Evolutionary conservation across 2,113 vertebrate genomes (phyloP).

Genomic region (Maccullochella peelii): DNA sequence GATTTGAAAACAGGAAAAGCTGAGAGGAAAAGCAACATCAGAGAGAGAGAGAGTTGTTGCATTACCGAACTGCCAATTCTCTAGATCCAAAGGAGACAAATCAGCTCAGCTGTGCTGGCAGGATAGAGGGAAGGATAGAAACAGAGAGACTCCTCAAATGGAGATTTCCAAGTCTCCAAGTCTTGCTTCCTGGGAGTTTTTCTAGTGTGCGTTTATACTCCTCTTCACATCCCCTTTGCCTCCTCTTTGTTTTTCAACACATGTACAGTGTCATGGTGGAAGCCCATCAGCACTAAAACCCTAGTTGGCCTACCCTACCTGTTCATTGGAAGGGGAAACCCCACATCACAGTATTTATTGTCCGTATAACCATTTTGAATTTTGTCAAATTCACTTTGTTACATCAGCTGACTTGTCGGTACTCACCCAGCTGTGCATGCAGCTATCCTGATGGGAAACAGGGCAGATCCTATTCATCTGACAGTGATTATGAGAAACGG

Average conservation of each 20-base stretch:
- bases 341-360: background rate
- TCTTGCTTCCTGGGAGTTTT: conserved; percentile 14
- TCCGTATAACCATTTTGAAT: conserved; percentile 17
- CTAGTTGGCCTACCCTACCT: conserved; percentile 1
- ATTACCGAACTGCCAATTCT: conserved; percentile 26
- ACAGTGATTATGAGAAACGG: conserved; percentile 66
- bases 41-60: conserved; percentile 24
- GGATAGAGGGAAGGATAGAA: conserved; percentile 6
- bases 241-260: conserved; percentile 3
- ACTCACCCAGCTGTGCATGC: conserved; percentile 45
- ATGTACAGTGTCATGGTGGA: background rate
- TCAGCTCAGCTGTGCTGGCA: conserved; percentile 67
- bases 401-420: conserved; percentile 43
- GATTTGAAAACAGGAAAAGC: conserved; percentile 23
- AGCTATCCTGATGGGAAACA: conserved; percentile 48
- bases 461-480: conserved; percentile 60
- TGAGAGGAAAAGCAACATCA: conserved; percentile 18
- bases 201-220: background rate
- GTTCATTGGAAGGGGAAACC: background rate
- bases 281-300: background rate
- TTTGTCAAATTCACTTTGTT: conserved; percentile 23
- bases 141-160: conserved; percentile 13
- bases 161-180: conserved; percentile 6
- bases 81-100: conserved; percentile 35
- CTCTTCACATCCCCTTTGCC: conserved; percentile 18